Evolutionary conservation across 2,888 invertebrate species (phyloP), one percentile per base, ranked within the genome.

Genomic region (Molorchus minor): DNA sequence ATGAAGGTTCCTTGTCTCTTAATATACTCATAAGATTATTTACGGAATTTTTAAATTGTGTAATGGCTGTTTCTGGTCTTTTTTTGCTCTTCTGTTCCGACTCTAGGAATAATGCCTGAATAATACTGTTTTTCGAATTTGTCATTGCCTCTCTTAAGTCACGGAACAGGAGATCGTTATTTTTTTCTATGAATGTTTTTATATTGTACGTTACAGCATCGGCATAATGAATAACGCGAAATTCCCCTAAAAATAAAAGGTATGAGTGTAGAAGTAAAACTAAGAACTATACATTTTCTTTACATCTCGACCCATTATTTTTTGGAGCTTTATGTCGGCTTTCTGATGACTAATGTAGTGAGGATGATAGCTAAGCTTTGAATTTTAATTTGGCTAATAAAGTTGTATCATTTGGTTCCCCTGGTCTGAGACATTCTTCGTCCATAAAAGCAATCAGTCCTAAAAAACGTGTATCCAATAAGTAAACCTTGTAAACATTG

Each of bases 1-100:
- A 96, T 1, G 94, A 94, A 0, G 96, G 96, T 77, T 96, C 94
- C 82, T 96, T 96, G 74, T 90, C 90, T 87, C 91, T 91, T n/a
- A 96, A 84, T 72, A 94, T 95, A 53, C 89, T 90, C 88, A 96
- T 92, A 30, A 96, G 84, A 74, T 93, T 90, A 74, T 91, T 91
- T 52, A 96, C 82, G 19, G 94, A 94, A 72, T 85, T 89, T 80
- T 92, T 94, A 82, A 96, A 96, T 80, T 96, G 94, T 0, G 93
- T 92, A 56, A 92, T 88, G 5, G 94, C 95, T 0, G 96, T 96
- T 47, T 93, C 93, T 0, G 96, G 96, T 17, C 95, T 86, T 77
- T 92, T 94, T 79, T 92, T 92, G 75, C 88, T 89, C 20, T 79
- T 78, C 55, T 89, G 83, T 76, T 93, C 92, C 75, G 84, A 82